These are phyloP conservation scores for Pseudorhombus dupliciocellatus DNA, from an alignment of 2,113 vertebrate species.

Conservation along the genomic window DNA sequence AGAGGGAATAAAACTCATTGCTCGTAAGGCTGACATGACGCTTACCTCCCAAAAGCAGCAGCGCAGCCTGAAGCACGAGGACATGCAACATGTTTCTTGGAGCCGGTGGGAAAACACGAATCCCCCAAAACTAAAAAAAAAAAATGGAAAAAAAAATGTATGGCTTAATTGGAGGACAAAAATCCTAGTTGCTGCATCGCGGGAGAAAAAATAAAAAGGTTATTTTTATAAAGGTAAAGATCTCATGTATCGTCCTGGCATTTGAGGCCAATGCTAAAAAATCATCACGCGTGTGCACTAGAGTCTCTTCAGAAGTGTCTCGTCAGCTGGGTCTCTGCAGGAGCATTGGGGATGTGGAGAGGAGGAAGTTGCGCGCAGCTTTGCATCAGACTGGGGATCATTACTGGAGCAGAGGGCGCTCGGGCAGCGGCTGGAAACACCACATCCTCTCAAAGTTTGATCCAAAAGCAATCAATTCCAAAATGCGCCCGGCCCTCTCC, in stretches of 20 bases:
- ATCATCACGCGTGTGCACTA: background rate
- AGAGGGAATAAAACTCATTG: background rate
- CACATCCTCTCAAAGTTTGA: background rate
- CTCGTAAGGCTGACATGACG: conserved; percentile 19
- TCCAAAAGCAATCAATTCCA: no score
- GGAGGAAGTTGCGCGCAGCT: conserved; percentile 45
- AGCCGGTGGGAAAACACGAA: conserved; percentile 44
- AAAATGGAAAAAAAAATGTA: conserved; percentile 15
- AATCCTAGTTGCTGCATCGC: conserved; percentile 28
- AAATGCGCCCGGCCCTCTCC: conserved; percentile 8
- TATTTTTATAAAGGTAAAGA: conserved; percentile 6
- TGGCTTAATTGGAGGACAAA: conserved; percentile 30
- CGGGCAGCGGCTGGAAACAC: background rate
- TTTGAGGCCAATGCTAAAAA: conserved; percentile 2
- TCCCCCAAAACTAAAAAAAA: conserved; percentile 19
- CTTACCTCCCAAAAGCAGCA: conserved; percentile 80
- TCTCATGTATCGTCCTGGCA: conserved; percentile 15
- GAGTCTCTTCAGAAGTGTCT: background rate
- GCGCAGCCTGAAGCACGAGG: conserved; percentile 63
- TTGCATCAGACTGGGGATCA: conserved; percentile 38
- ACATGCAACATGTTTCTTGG: conserved; percentile 82
- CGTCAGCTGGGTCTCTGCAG: conserved; percentile 12
- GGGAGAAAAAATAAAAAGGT: conserved; percentile 21
- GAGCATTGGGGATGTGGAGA: conserved; percentile 9
- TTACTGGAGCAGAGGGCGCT: background rate